A percentile compares a stretch with the other conserved stretches of the same genome.
These are phyloP conservation scores for Phoebastria nigripes DNA, from an alignment of 2,797 vertebrate genomes.

Conservation along the genomic window DNA sequence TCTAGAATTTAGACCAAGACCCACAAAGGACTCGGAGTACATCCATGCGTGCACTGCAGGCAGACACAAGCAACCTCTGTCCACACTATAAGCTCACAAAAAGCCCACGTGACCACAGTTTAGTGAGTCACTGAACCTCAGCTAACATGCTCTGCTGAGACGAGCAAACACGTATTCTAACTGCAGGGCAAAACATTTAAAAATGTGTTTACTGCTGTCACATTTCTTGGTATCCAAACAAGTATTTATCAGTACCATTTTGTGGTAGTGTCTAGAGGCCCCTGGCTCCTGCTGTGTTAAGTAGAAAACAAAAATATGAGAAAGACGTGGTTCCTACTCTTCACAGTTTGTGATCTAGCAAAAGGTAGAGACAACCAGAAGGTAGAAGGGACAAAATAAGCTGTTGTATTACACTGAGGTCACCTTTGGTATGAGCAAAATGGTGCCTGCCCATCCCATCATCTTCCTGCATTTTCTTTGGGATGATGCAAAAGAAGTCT, in stretches of 20 bases:
- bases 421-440: not conserved
- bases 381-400: not conserved
- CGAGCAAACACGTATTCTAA: conserved; percentile 4
- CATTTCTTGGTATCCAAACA: conserved; percentile 4
- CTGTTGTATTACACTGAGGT: not conserved
- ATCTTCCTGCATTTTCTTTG: not conserved
- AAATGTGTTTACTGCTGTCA: conserved; percentile 20
- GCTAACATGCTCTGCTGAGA: conserved; percentile 49
- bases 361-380: not conserved
- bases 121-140: conserved; percentile 50
- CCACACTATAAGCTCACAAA: conserved; percentile 12
- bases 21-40: not conserved
- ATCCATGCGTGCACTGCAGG: not conserved
- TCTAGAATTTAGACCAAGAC: not conserved
- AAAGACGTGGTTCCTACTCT: not conserved
- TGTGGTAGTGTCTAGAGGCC: not conserved
- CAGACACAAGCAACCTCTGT: conserved; percentile 23
- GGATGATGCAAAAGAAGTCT: not conserved
- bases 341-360: not conserved
- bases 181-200: conserved; percentile 23
- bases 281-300: not conserved
- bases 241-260: not conserved
- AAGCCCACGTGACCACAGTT: conserved; percentile 1
- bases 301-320: not conserved
- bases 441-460: not conserved